Evolutionary conservation across 2,797 vertebrate species (phyloP), one percentile per base, ranked within the genome.

Genomic region (Erethizon dorsatum): DNA sequence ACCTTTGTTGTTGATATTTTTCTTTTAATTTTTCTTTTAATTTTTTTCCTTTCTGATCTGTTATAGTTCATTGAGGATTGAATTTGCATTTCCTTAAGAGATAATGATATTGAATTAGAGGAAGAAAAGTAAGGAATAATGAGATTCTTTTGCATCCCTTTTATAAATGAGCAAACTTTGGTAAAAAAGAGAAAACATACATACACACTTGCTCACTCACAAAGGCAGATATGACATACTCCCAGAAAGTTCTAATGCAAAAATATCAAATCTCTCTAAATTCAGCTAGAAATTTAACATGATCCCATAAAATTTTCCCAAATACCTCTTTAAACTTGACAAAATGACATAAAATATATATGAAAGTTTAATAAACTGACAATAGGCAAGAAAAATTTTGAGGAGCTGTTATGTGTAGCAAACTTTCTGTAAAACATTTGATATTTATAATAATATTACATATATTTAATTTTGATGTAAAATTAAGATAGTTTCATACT

Each of bases 131-230:
- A n/a, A 94, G 12, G 20, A 95, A 82, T 86, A 88, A 83, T 93
- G 14, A 90, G 79, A 93, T 95, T 3, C 14, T 20, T 91, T 65
- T 91, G 93, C 56, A 77, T 96, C 9, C 47, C 7, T 37, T 91
- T 79, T 83, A 33, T 59, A 77, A 69, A 45, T 45, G 6, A 37
- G 8, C 59, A 63, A 61, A n/a, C 15, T 90, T 90, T 87, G 26
- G 28, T 54, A 90, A 94, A 86, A 24, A 24, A 57, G 14, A 0
- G 24, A 9, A 77, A n/a, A 67, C 3, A 54, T 5, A 73, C 15
- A 78, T 24, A 71, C 31, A 83, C 45, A 84, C 6, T 45, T 31
- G 28, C 12, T 54, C 6, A 26, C 20, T 45, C 5, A 20, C 0
- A 50, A 1, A 88, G 31, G 83, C 4, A 87, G n/a, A 50, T 2